Conservation (phyloP, 2,113 vertebrate genomes). For the Cynoglossus semilaevis region DNA sequence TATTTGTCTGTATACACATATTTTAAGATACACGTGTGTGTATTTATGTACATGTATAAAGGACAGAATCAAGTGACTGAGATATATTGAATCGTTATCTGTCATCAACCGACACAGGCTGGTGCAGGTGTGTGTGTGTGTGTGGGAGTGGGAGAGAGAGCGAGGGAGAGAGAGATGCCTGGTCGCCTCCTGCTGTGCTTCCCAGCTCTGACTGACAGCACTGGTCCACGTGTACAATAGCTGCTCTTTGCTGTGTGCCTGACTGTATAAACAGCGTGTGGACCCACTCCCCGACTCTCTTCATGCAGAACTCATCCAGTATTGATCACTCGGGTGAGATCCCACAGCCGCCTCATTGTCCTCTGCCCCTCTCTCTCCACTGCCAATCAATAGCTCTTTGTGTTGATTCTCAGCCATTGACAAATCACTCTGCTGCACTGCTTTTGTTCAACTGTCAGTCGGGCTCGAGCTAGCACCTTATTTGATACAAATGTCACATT, state of each 20-base stretch:
- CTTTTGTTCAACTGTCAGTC: conserved; percentile 76
- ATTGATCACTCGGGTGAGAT: conserved; percentile 74
- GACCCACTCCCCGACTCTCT: conserved; percentile 49
- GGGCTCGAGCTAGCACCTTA: conserved; percentile 53
- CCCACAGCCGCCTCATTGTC: conserved; percentile 74
- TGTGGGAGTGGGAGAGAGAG: conserved; percentile 23
- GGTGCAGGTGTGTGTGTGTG: conserved; percentile 28
- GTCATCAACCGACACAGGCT: background rate
- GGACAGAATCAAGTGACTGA: background rate
- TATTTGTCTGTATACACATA: no score
- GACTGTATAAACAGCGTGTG: conserved; percentile 75
- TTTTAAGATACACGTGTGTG: no score
- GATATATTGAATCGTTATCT: conserved; percentile 10
- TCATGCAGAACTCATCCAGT: conserved; percentile 71
- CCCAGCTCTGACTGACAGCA: conserved; percentile 69
- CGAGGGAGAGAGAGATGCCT: conserved; percentile 26
- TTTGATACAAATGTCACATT: conserved; percentile 44
- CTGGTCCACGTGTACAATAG: conserved; percentile 60
- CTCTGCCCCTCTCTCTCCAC: conserved; percentile 55
- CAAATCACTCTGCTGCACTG: conserved; percentile 74
- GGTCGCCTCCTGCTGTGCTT: conserved; percentile 52
- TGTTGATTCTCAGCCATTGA: conserved; percentile 74
- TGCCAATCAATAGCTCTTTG: conserved; percentile 80
- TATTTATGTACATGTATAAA: no score
- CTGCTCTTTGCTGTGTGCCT: conserved; percentile 66